phyloP scores from a whole-genome alignment of 2,113 vertebrate genomes.

The Oreamnos americanus region DNA sequence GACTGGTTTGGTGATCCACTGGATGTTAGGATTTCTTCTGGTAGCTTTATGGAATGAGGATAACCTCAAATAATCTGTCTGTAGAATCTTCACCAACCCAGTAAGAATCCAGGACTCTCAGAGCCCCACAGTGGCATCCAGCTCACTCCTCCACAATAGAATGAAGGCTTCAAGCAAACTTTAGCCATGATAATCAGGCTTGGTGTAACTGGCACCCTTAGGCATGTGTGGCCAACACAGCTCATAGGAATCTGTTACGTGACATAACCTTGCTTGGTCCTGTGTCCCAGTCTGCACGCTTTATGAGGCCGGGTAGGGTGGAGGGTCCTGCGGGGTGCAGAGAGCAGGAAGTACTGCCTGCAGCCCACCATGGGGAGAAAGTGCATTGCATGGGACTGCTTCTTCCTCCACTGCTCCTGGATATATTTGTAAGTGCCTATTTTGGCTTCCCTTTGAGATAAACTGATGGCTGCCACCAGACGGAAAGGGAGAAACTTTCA shows the following conservation, averaged over 20 bases:
- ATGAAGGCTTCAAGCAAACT: slow-evolving; percentile 95
- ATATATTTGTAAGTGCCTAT: slow-evolving; percentile 98
- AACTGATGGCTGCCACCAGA: accelerated
- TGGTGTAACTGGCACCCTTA: slow-evolving; percentile 95
- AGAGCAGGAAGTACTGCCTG: slow-evolving; percentile 97
- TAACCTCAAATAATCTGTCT: slow-evolving; percentile 96
- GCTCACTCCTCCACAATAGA: slow-evolving; percentile 96
- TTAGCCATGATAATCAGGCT: slow-evolving; percentile 94
- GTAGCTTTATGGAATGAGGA: slow-evolving; percentile 96
- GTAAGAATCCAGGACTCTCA: slow-evolving; percentile 93
- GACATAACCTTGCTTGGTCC: slow-evolving; percentile 95
- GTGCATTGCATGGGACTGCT: slow-evolving; percentile 97
- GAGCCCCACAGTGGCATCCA: slow-evolving; percentile 94
- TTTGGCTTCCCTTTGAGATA: slow-evolving; percentile 80
- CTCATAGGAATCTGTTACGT: slow-evolving; percentile 94
- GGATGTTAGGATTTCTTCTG: slow-evolving; percentile 95
- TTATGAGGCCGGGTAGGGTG: slow-evolving; percentile 94
- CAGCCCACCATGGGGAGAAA: slow-evolving; percentile 94
- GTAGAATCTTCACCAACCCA: slow-evolving; percentile 98
- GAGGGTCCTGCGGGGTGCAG: slow-evolving; percentile 90
- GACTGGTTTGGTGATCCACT: slow-evolving; percentile 95
- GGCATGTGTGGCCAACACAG: slow-evolving; percentile 92
- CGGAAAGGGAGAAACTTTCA: not conserved
- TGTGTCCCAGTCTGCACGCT: slow-evolving; percentile 95
- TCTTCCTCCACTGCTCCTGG: slow-evolving; percentile 98